These are phyloP conservation scores for Craterocephalus amniculus DNA, from an alignment of 2,797 vertebrate genomes.

Conservation along the genomic window DNA sequence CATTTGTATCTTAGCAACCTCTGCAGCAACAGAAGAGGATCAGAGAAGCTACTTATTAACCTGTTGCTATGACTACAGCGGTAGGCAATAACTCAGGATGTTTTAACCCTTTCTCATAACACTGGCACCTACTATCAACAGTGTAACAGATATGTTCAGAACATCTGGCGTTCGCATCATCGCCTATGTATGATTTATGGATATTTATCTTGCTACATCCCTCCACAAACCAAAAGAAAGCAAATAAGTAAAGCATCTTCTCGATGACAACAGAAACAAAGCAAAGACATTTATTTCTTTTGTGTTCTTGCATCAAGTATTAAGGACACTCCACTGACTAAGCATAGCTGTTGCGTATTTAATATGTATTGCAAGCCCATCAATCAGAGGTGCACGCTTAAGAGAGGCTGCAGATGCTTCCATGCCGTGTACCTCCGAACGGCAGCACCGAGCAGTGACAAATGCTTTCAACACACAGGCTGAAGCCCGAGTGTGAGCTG, in stretches of 20 bases:
- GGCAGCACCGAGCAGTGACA: constrained; percentile 59
- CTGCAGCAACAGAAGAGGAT: constrained; percentile 78
- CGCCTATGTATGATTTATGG: constrained; percentile 32
- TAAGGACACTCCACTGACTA: constrained; percentile 34
- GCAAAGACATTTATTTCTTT: constrained; percentile 42
- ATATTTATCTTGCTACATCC: constrained; percentile 14
- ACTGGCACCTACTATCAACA: constrained; percentile 62
- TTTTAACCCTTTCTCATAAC: constrained; percentile 76
- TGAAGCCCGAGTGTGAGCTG: constrained; percentile 66
- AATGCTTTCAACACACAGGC: constrained; percentile 61
- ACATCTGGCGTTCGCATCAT: constrained; percentile 63
- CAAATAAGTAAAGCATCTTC: constrained; percentile 42
- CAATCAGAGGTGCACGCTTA: constrained; percentile 50
- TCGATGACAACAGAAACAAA: constrained; percentile 47
- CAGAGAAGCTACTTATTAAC: constrained; percentile 86
- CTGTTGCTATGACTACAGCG: constrained; percentile 87
- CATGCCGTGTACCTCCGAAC: constrained; percentile 55
- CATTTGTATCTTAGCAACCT: constrained; percentile 86
- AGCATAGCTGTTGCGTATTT: constrained; percentile 52
- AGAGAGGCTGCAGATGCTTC: constrained; percentile 70
- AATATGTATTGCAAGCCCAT: constrained; percentile 54
- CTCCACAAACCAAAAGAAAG: constrained; percentile 56
- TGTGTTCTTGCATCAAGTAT: constrained; percentile 37
- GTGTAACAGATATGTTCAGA: constrained; percentile 62
- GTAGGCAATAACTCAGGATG: constrained; percentile 82